A percentile compares a stretch with the other conserved stretches of the same genome.
These are phyloP conservation scores for Pilophorus perplexus DNA, from an alignment of 2,888 invertebrate genomes.

Conservation along the genomic window DNA sequence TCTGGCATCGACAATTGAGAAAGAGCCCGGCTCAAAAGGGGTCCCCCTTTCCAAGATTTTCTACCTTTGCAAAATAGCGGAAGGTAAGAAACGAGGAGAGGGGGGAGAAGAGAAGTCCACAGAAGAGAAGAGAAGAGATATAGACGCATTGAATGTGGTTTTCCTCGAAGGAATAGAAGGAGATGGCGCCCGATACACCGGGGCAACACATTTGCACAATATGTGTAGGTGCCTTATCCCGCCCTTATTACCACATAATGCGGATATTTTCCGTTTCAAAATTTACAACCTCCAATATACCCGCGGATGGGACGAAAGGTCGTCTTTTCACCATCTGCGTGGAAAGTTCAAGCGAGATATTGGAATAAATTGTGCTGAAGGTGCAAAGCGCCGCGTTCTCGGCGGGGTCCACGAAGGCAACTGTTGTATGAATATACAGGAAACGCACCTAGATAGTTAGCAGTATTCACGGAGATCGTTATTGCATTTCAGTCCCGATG, in stretches of 20 bases:
- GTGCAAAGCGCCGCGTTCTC: no score
- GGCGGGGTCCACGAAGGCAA: no score
- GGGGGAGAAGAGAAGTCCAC: no score
- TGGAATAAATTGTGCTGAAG: no score
- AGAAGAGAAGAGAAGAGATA: slow-evolving; percentile 11
- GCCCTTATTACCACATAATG: slow-evolving; percentile 23
- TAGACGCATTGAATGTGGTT: slow-evolving; percentile 25
- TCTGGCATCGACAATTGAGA: slow-evolving; percentile 34
- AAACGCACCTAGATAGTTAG: no score
- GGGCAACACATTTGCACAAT: slow-evolving; percentile 31
- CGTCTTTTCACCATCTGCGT: no score
- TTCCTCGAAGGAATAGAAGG: slow-evolving; percentile 2
- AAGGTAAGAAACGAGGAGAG: slow-evolving; percentile 29
- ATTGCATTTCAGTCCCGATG: no score
- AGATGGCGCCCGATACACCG: slow-evolving; percentile 27
- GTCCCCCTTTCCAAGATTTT: background rate
- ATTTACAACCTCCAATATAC: background rate
- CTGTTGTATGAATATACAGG: no score
- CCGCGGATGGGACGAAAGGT: no score
- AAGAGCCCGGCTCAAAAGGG: background rate
- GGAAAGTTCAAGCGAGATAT: no score
- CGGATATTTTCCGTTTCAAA: slow-evolving; percentile 22
- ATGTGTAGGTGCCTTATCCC: slow-evolving; percentile 6
- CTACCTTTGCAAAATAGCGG: slow-evolving; percentile 23
- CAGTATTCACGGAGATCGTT: no score